Percentiles rank a stretch among this genome's conserved stretches.
Evolutionary conservation across 2,797 vertebrate genomes (phyloP).

Genomic region (Ciconia nigra): DNA sequence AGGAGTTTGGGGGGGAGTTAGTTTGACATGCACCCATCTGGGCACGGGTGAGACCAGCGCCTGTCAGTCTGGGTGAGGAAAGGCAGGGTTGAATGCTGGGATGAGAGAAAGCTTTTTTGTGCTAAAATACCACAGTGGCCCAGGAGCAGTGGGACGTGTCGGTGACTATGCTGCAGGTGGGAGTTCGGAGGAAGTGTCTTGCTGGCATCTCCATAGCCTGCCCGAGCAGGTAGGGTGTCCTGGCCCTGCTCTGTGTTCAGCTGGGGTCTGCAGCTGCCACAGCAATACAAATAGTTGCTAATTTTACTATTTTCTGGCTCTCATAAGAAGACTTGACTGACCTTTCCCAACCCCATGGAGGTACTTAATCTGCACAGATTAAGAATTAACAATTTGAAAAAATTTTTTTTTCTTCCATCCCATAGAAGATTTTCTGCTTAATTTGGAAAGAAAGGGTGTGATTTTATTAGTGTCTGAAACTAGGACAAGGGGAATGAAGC

Average conservation of each 20-base stretch:
- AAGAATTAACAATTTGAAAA: background rate
- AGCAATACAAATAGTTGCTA: background rate
- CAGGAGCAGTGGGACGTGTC: background rate
- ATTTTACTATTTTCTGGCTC: background rate
- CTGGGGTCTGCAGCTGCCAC: background rate
- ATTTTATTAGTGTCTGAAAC: conserved; percentile 5
- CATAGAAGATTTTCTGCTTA: background rate
- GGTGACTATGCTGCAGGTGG: background rate
- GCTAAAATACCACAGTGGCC: background rate
- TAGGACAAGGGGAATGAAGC: background rate
- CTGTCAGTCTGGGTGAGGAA: background rate
- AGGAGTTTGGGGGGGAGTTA: background rate
- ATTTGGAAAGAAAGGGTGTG: conserved; percentile 13
- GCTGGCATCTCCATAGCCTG: background rate
- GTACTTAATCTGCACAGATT: background rate
- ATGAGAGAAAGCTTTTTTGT: background rate
- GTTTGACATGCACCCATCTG: accelerated
- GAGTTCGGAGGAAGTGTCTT: background rate
- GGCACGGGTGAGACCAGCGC: accelerated
- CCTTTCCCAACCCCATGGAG: background rate
- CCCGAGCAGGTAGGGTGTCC: accelerated
- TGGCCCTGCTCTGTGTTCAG: background rate
- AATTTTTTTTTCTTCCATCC: background rate
- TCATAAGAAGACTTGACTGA: background rate
- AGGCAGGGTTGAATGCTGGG: background rate